Percentiles rank a stretch among this genome's conserved stretches.
These are phyloP conservation scores for Smithornis capensis DNA, from an alignment of 2,113 vertebrate genomes.

Conservation along the genomic window DNA sequence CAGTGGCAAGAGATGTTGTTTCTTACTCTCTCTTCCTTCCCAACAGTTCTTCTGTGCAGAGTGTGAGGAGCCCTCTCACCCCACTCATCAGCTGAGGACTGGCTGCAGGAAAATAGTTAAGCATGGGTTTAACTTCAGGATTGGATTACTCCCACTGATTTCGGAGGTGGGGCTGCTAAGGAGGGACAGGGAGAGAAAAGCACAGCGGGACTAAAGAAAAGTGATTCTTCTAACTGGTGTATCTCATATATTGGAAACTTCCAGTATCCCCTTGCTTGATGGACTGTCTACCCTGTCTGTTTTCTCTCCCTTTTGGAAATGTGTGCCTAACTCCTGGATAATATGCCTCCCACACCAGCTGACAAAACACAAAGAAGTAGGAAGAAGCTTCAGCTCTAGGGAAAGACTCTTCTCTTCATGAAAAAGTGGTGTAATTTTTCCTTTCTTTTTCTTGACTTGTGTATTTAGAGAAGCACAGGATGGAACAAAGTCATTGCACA, in stretches of 20 bases:
- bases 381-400: not conserved
- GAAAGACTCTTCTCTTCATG: not conserved
- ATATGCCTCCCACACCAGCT: not conserved
- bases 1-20: fast-evolving
- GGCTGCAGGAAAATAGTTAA: not conserved
- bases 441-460: not conserved
- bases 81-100: not conserved
- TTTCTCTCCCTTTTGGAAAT: slow-evolving; percentile 12
- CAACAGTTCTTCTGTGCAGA: fast-evolving
- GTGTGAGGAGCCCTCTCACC: not conserved
- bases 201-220: not conserved
- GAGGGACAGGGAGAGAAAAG: not conserved
- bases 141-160: not conserved
- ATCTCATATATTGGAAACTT: not conserved
- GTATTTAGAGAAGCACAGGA: not conserved
- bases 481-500: not conserved
- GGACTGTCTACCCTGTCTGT: not conserved
- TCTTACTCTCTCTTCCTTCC: not conserved
- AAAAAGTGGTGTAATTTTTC: slow-evolving; percentile 10
- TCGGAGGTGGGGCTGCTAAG: not conserved
- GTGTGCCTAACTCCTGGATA: slow-evolving; percentile 22
- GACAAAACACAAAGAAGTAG: slow-evolving; percentile 31
- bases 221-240: not conserved
- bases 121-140: not conserved
- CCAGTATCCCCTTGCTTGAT: not conserved